Base-by-base conservation (phyloP, 2,888 invertebrate genomes). In the Agonopterix alstromeriana region DNA sequence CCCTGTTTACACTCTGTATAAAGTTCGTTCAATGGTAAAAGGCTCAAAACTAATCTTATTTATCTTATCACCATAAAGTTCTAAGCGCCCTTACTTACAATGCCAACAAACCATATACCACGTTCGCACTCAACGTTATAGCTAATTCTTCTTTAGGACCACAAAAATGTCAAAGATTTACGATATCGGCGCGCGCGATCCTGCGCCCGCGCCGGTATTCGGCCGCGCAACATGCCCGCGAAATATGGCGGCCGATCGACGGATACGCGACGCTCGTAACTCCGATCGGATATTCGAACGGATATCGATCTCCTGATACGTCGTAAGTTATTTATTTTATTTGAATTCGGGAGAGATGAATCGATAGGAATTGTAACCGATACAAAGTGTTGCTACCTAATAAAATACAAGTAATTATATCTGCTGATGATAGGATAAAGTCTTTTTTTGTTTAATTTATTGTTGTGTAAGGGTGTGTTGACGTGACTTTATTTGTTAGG, bases 101-200 rank as follows among this genome's bases (percentile, higher is more conserved):
- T 27, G 27, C 27, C 10, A 38, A 38, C 42, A 42, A 11, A 42
- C 11, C 10, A n/a, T 11, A 42, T 42, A 42, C 42, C 11, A 10
- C 12, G 11, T 10, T 38, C 38, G 27, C 10, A 38, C 10, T 38
- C 12, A 42, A 11, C 40, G 66, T 72, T 72, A 65, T 66, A 58
- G 63, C 64, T 65, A 65, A 68, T 67, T 60, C 69, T 63, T 65
- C 57, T 63, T 61, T 64, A 59, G 63, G 60, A 57, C 61, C 66
- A 70, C 73, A 75, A 77, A 77, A 77, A 77, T 76, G 73, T 68
- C 54, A 50, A 57, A 72, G 73, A 75, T 77, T 70, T 73, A 74
- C 73, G 75, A 74, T 75, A 71, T 68, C 69, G 58, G 50, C 55
- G 58, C 57, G 57, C 60, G 58, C 47, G 52, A 56, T 56, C 53